Base-by-base conservation (phyloP, 1,140 invertebrate species). In the Drosophila tropicalis region DNA sequence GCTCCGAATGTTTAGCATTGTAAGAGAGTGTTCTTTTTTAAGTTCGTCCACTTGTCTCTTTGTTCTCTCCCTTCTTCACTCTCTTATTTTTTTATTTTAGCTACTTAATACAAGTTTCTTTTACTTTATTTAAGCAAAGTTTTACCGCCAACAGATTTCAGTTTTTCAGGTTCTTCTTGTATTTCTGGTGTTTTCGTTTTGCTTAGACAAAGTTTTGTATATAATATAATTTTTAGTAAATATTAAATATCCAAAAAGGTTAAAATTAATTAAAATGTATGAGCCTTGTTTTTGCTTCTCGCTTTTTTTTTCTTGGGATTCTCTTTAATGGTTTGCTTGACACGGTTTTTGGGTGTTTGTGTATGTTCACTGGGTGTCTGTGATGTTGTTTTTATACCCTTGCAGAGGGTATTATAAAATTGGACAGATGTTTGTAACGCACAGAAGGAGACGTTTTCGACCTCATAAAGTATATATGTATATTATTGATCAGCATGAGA, bases 231-330 rank as follows among this genome's bases (percentile, higher is more conserved):
- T 87, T 72, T 71, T 68, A 76, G 79, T 87, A 79, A 82, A 87
- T 86, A 80, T 79, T 67, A 89, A 83, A 86, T 83, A 83, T 56
- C n/a, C 68, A 72, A 76, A 29, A 76, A 80, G 65, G 55, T 65
- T 78, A 67, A 51, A 87, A 84, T 89, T 89, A 89, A 87, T 87
- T 87, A 87, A 87, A 87, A 89, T 87, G 72, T 83, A 87, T 87
- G 83, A 71, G 67, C 71, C 66, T 64, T 87, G 82, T 72, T 73
- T 54, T 61, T 56, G 39, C 17, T 19, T 22, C 12, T 22, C 5
- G 6, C 3, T 17, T 47, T 17, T 47, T 15, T 44, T 17, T 47
- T 47, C 15, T 51, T 22, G 5, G 12, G 36, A 13, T 62, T 44
- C 22, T 19, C 13, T 62, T 62, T 63, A 63, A 63, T 63, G 62